Conservation (phyloP, 2,113 vertebrate genomes). For the Sitta europaea region DNA sequence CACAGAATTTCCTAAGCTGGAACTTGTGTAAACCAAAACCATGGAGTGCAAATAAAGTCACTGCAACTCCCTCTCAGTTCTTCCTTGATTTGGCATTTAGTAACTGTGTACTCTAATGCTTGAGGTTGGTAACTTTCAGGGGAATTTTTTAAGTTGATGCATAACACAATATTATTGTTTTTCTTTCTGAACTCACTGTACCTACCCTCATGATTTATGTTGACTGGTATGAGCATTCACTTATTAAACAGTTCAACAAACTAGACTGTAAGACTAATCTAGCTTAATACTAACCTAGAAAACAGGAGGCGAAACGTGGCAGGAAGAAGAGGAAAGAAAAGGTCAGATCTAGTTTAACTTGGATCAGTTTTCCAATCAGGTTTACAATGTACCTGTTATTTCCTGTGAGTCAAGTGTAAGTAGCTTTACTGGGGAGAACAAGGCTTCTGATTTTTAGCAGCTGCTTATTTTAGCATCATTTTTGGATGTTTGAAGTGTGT, state of each 20-base stretch:
- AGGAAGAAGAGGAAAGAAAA: background rate
- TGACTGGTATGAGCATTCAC: background rate
- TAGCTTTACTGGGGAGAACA: background rate
- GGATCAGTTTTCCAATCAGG: background rate
- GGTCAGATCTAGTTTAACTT: background rate
- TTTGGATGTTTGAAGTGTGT: background rate
- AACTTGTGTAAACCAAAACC: background rate
- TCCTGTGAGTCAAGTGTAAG: background rate
- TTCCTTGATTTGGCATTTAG: background rate
- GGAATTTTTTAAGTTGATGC: background rate
- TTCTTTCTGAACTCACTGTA: background rate
- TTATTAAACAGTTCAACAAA: background rate
- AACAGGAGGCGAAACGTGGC: background rate
- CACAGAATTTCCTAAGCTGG: background rate
- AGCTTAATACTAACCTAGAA: background rate
- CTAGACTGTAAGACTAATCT: background rate
- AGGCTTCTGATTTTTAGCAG: background rate
- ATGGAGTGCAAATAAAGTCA: background rate
- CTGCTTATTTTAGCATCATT: background rate
- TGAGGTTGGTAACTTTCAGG: background rate
- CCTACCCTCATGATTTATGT: background rate
- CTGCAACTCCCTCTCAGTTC: background rate
- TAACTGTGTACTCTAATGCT: background rate
- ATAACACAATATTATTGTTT: background rate
- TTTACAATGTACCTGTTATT: background rate